Base-by-base conservation (phyloP, 1,140 invertebrate genomes). In the Protaetia brevitarsis region DNA sequence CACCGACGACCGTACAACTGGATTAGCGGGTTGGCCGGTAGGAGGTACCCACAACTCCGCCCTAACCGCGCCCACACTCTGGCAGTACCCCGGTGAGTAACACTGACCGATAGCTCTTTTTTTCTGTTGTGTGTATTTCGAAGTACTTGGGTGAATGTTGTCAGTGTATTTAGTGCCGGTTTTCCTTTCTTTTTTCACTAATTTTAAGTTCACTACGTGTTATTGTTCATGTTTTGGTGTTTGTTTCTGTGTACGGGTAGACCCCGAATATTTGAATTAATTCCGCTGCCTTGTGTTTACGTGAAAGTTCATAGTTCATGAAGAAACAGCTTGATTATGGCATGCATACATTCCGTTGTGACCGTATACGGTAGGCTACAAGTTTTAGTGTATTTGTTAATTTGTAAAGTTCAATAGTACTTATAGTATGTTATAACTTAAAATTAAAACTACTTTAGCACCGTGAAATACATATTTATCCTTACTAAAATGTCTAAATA, bases 71-170 rank as follows among this genome's bases (percentile, higher is more conserved):
- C 83, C 88, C 63, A 86, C 88, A 68, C 80, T 90, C 74, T 89
- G 86, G 89, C 85, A 89, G 79, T 90, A 89, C 81, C 88, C 88
- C 71, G 84, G 87, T 89, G 77, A 86, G 84, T 80, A 69, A 37
- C 59, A 64, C 68, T 66, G 51, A 66, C 41, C 41, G 41, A 51
- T 51, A 51, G 41, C 41, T 45, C 41, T 51, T 51, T 51, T 45
- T 51, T 51, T 51, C 19, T 51, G 41, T 51, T 51, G 41, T 51
- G 41, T 51, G 41, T 51, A 21, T 23, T 51, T 26, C 41, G 41
- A 51, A 51, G 13, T 51, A 51, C 19, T 51, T 51, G 41, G 26
- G 41, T 51, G 41, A 51, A 51, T 51, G 41, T 51, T 51, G 41
- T 51, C 26, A 51, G 41, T 51, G 41, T 51, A 51, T 51, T 23